phyloP scores from a whole-genome alignment of 2,113 vertebrate genomes.

The Tursiops truncatus region DNA sequence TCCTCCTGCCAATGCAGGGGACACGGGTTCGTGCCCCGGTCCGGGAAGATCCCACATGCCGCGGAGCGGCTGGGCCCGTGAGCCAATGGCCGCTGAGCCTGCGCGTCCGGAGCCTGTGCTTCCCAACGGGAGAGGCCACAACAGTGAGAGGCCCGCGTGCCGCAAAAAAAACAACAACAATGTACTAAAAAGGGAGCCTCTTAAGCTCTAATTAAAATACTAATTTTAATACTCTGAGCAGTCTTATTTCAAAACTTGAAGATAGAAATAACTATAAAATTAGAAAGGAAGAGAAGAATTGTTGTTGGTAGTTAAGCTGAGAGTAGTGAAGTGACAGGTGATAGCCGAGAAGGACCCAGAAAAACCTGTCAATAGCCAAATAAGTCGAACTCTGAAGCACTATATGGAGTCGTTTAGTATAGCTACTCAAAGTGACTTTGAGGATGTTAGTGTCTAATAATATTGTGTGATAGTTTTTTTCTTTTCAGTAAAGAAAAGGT shows the following conservation, averaged over 20 bases:
- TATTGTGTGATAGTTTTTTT: neutral
- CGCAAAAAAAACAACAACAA: neutral
- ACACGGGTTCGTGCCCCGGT: no score
- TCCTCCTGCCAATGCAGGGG: no score
- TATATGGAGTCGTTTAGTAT: neutral
- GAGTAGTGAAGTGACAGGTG: neutral
- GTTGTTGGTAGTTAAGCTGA: neutral
- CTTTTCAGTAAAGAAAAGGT: neutral
- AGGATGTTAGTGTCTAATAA: neutral
- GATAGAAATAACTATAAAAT: neutral
- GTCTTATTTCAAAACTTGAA: slow-evolving; percentile 20
- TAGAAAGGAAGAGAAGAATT: neutral
- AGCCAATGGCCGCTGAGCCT: no score
- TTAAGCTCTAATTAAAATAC: neutral
- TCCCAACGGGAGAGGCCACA: no score
- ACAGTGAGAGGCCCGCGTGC: no score
- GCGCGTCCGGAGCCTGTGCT: no score
- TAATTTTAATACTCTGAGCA: slow-evolving; percentile 3
- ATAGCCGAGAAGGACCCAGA: neutral
- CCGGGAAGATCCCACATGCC: no score
- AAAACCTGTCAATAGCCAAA: neutral
- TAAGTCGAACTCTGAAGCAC: neutral
- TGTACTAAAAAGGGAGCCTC: neutral
- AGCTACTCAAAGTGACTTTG: neutral
- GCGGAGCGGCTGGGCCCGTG: no score